These are phyloP conservation scores for Engystomops pustulosus DNA, from an alignment of 2,113 vertebrate species.

Conservation along the genomic window DNA sequence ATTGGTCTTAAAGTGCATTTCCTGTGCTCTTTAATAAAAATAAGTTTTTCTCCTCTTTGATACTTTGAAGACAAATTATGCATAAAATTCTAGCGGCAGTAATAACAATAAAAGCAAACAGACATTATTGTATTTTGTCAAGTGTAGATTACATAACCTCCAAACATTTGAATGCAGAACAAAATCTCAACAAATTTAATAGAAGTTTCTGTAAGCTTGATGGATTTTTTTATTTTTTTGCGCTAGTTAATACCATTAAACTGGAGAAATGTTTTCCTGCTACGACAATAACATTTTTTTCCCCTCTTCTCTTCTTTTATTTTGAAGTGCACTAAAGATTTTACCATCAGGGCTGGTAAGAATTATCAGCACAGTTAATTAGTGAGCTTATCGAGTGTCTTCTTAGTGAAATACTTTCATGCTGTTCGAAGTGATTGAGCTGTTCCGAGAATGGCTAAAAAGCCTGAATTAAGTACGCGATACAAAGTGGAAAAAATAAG, in stretches of 20 bases:
- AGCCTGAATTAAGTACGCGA: not conserved
- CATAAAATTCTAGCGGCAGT: conserved; percentile 7
- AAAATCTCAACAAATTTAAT: conserved; percentile 8
- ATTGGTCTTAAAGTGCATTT: not conserved
- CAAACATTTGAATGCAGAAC: conserved; percentile 17
- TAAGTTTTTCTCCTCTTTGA: not conserved
- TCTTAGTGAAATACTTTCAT: conserved; percentile 27
- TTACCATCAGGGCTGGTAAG: conserved; percentile 41
- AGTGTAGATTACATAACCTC: conserved; percentile 37
- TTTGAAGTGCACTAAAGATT: conserved; percentile 49
- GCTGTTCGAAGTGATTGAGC: conserved; percentile 39
- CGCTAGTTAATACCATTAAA: conserved; percentile 24
- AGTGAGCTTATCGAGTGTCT: conserved; percentile 37
- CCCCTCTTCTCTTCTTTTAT: not conserved
- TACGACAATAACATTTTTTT: conserved; percentile 21
- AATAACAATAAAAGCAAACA: conserved; percentile 35
- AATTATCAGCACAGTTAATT: conserved; percentile 42
- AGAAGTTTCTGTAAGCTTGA: conserved; percentile 27
- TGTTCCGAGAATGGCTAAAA: conserved; percentile 19
- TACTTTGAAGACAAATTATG: conserved; percentile 4
- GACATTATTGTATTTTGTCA: conserved; percentile 14
- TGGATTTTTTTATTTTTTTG: conserved; percentile 14
- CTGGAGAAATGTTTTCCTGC: conserved; percentile 37
- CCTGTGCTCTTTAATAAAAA: not conserved
- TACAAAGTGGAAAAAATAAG: not conserved